These are phyloP conservation scores for Chauna torquata DNA, from an alignment of 2,113 vertebrate genomes.

Conservation along the genomic window DNA sequence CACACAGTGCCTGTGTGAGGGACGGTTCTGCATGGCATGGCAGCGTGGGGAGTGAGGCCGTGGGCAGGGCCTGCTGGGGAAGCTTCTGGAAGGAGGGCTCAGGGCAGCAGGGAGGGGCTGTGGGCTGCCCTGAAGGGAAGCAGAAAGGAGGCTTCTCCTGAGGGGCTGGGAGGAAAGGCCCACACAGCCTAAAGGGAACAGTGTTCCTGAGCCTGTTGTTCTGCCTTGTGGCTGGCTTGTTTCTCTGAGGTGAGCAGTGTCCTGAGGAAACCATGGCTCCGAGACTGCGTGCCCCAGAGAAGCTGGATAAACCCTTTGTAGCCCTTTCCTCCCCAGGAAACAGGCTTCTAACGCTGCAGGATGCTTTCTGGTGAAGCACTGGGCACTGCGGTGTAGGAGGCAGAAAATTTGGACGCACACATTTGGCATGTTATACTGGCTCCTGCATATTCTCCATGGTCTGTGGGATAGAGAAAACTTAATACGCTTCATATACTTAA, in stretches of 20 bases:
- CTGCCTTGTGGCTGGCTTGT: accelerated
- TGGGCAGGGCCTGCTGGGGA: accelerated
- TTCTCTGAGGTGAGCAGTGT: accelerated
- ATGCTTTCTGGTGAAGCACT: accelerated
- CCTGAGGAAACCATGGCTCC: accelerated
- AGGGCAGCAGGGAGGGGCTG: too few species aligned
- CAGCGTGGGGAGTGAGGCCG: accelerated
- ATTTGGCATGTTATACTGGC: accelerated
- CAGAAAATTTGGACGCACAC: accelerated
- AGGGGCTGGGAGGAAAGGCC: accelerated
- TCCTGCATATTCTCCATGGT: accelerated
- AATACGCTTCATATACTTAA: too few species aligned
- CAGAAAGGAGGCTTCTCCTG: too few species aligned
- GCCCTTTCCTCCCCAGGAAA: neutral
- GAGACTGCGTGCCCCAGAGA: accelerated
- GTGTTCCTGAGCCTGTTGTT: accelerated
- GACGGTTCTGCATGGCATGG: accelerated
- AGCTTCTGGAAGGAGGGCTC: neutral
- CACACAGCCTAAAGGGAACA: accelerated
- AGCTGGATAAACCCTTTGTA: accelerated
- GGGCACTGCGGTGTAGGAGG: neutral
- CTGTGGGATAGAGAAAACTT: neutral
- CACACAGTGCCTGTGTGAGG: accelerated
- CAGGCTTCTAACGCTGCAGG: too few species aligned
- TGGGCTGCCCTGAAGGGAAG: accelerated